Percentiles rank a stretch among this genome's conserved stretches.
Evolutionary conservation across 2,888 invertebrate species (phyloP).

Genomic region (Sesia bembeciformis): DNA sequence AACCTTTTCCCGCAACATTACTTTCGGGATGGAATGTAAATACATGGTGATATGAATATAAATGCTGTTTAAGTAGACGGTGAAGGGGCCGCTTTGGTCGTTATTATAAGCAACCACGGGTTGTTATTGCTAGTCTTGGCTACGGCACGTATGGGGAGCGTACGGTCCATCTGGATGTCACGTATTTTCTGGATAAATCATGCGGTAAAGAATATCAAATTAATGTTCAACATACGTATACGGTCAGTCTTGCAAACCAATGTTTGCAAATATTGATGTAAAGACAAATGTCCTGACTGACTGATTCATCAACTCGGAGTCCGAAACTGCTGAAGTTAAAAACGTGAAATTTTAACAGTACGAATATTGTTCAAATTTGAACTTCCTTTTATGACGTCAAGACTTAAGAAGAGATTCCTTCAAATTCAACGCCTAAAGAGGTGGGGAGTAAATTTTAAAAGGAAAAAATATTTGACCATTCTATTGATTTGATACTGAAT

Average conservation of each 20-base stretch:
- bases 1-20: conserved; percentile 41
- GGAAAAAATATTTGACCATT: too few species aligned
- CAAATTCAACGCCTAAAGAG: too few species aligned
- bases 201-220: not conserved
- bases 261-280: too few species aligned
- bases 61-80: conserved; percentile 62
- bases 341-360: too few species aligned
- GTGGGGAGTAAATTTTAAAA: too few species aligned
- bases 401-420: too few species aligned
- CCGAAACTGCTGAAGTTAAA: too few species aligned
- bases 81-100: conserved; percentile 22
- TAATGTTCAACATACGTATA: conserved; percentile 6
- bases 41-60: conserved; percentile 70
- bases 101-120: conserved; percentile 9
- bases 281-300: too few species aligned
- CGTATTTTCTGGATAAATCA: conserved; percentile 4
- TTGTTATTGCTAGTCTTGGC: conserved; percentile 12
- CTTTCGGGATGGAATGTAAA: conserved; percentile 63
- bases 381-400: too few species aligned
- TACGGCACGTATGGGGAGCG: conserved; percentile 7
- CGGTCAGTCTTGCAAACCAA: conserved; percentile 7
- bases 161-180: conserved; percentile 6
- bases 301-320: too few species aligned
- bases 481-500: too few species aligned
- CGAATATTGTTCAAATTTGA: too few species aligned